Conservation (phyloP, 37 sponge, comb jelly and placozoan genomes). For the Axinella damicornis region DNA sequence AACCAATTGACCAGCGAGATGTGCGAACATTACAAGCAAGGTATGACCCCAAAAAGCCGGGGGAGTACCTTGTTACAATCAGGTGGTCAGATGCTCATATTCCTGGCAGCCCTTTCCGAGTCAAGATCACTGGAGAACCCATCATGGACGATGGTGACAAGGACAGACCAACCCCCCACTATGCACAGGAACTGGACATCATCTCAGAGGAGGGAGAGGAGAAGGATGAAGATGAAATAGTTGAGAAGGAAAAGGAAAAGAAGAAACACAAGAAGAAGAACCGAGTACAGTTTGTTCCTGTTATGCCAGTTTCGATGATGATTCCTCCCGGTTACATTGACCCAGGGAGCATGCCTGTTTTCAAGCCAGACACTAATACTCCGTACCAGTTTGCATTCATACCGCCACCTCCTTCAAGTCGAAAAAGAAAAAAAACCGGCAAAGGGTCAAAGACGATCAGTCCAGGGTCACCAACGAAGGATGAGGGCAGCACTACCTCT, state of each 20-base stretch:
- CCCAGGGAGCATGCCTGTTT: neutral
- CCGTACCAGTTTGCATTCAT: conserved; percentile 23
- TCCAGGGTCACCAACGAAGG: neutral
- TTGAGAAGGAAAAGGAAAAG: neutral
- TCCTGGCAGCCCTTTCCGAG: conserved; percentile 72
- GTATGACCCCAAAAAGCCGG: conserved; percentile 77
- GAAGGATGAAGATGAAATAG: conserved; percentile 5
- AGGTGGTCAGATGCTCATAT: conserved; percentile 83
- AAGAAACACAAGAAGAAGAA: neutral
- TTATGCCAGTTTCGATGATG: neutral
- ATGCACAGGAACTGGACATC: neutral
- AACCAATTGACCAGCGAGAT: conserved; percentile 59
- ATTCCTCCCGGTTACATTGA: neutral
- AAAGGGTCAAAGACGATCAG: neutral
- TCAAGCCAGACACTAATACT: neutral
- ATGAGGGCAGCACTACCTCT: neutral
- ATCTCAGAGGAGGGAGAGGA: conserved; percentile 17
- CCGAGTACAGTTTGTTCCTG: neutral
- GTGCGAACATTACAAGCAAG: conserved; percentile 71
- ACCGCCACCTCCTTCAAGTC: neutral
- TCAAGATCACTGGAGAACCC: conserved; percentile 28
- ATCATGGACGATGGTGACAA: neutral
- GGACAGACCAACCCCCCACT: neutral
- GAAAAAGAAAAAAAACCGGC: neutral
- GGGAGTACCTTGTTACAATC: conserved; percentile 88